These are phyloP conservation scores for Oxyteleia sp. DNA, from an alignment of 2,888 invertebrate species.

Conservation along the genomic window DNA sequence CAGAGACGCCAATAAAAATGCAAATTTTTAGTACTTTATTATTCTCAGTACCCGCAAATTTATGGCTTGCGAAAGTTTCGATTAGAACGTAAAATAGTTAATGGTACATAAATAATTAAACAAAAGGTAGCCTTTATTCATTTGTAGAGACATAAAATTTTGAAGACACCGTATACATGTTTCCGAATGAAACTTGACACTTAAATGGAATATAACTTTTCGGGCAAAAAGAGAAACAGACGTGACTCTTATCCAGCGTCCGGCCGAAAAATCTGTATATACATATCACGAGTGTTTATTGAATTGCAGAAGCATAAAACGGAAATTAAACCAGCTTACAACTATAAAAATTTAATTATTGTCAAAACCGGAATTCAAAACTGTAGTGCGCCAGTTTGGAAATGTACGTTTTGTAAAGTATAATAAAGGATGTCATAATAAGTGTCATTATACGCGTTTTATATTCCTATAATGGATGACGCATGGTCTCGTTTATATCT, in stretches of 20 bases:
- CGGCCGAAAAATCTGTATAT: slow-evolving; percentile 35
- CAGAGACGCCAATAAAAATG: not conserved
- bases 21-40: slow-evolving; percentile 1
- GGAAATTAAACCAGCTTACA: slow-evolving; percentile 48
- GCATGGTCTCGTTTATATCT: slow-evolving; percentile 54
- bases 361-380: slow-evolving; percentile 31
- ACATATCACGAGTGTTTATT: slow-evolving; percentile 46
- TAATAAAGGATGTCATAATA: slow-evolving; percentile 69
- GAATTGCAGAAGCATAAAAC: slow-evolving; percentile 43
- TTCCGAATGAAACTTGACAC: slow-evolving; percentile 52
- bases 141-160: slow-evolving; percentile 25
- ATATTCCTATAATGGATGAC: slow-evolving; percentile 59
- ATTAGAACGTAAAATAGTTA: slow-evolving; percentile 17
- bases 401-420: slow-evolving; percentile 31
- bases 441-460: slow-evolving; percentile 54
- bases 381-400: slow-evolving; percentile 29
- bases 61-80: not conserved
- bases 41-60: not conserved
- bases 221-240: slow-evolving; percentile 24
- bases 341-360: slow-evolving; percentile 52
- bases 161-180: slow-evolving; percentile 34
- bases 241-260: slow-evolving; percentile 28
- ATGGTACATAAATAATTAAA: slow-evolving; percentile 52
- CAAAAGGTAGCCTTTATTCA: slow-evolving; percentile 35
- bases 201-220: slow-evolving; percentile 47